Percentiles rank a stretch among this genome's conserved stretches.
Evolutionary conservation across 2,113 vertebrate genomes (phyloP).

Genomic region (Dasyurus viverrinus): DNA sequence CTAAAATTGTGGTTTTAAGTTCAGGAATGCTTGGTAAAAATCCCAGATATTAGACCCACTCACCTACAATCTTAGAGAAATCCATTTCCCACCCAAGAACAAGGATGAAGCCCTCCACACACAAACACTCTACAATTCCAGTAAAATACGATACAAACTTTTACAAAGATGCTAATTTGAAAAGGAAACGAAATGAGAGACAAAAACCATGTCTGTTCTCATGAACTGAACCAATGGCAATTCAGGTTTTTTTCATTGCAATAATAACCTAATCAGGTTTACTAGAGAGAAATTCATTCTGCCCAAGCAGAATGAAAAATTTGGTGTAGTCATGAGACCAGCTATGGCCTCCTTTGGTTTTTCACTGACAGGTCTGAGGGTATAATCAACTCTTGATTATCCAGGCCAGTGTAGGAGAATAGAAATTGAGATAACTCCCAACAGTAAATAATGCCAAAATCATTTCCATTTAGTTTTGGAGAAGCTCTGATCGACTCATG

Average conservation of each 20-base stretch:
- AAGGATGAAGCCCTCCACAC: background rate
- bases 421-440: background rate
- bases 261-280: background rate
- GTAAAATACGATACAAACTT: background rate
- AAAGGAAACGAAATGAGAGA: background rate
- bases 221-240: background rate
- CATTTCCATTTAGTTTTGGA: background rate
- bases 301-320: background rate
- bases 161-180: background rate
- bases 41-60: background rate
- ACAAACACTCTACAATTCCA: background rate
- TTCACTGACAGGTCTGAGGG: background rate
- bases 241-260: background rate
- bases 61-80: background rate
- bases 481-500: background rate
- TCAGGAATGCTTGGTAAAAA: background rate
- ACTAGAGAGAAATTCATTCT: background rate
- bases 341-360: background rate
- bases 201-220: background rate
- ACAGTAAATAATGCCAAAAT: background rate
- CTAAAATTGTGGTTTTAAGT: background rate
- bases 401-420: background rate
- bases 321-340: background rate
- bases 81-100: background rate
- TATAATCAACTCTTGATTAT: background rate